Evolutionary conservation across 2,797 vertebrate species (phyloP).

Genomic region (Neosilurus mollespiculum): DNA sequence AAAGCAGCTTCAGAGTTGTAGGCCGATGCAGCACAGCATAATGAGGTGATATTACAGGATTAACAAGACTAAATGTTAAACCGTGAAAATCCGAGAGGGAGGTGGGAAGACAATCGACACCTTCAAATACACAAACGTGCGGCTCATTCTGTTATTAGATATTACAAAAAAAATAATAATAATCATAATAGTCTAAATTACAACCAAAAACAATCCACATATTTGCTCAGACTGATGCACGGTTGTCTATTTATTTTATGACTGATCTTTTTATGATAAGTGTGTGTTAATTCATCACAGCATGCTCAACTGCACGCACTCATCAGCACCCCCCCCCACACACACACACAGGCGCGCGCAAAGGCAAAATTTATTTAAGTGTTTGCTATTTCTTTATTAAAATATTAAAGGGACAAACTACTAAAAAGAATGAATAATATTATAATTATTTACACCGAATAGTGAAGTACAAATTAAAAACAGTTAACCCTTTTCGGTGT

Average conservation of each 20-base stretch:
- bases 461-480: not conserved
- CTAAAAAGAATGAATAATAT: not conserved
- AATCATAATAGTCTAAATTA: not conserved
- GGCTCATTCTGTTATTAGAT: not conserved
- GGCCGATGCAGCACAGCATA: slow-evolving; percentile 57
- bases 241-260: slow-evolving; percentile 16
- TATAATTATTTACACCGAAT: not conserved
- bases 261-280: slow-evolving; percentile 11
- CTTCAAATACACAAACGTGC: slow-evolving; percentile 49
- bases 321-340: not conserved
- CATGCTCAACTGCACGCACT: slow-evolving; percentile 18
- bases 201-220: not conserved
- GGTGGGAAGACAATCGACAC: slow-evolving; percentile 62
- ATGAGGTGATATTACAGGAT: slow-evolving; percentile 68
- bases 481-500: not conserved
- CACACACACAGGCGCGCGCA: no score
- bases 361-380: not conserved
- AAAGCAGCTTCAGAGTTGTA: slow-evolving; percentile 3
- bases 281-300: slow-evolving; percentile 22
- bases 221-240: not conserved
- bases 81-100: slow-evolving; percentile 71
- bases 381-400: not conserved
- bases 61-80: slow-evolving; percentile 68
- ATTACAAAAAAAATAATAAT: not conserved
- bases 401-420: not conserved